Conservation (phyloP, 2,797 vertebrate genomes). For the Dendrocincla fuliginosa region DNA sequence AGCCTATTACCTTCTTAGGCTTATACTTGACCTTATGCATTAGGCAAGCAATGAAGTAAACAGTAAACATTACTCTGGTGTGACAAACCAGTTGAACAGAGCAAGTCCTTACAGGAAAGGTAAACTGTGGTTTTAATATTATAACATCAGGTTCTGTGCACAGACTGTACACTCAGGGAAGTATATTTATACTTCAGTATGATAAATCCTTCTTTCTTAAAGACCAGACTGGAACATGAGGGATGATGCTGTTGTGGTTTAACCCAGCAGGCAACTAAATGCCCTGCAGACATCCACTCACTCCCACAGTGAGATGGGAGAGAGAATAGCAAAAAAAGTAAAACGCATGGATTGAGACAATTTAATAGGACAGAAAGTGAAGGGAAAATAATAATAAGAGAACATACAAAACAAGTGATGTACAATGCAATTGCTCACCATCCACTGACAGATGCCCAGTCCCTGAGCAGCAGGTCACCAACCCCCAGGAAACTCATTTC, state of each 20-base stretch:
- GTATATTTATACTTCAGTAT: conserved; percentile 16
- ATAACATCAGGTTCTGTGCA: not conserved
- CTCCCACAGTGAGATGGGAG: not conserved
- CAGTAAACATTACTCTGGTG: not conserved
- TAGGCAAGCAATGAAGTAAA: not conserved
- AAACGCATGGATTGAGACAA: not conserved
- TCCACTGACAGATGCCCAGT: not conserved
- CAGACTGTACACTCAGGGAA: not conserved
- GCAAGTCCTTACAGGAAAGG: not conserved
- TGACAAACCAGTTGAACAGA: not conserved
- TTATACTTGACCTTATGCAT: not conserved
- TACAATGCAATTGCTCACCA: not conserved
- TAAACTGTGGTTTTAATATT: conserved; percentile 7
- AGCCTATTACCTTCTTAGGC: not conserved
- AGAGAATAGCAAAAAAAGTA: not conserved
- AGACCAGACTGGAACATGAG: not conserved
- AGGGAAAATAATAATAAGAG: not conserved
- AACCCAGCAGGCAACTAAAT: not conserved
- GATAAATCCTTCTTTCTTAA: conserved; percentile 44
- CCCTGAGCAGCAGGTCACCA: rapidly evolving
- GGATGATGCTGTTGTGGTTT: not conserved
- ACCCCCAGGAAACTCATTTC: not conserved
- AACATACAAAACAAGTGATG: not conserved
- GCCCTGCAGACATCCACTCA: rapidly evolving
- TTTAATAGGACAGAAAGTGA: not conserved